A percentile compares a stretch with the other conserved stretches of the same genome.
These are phyloP conservation scores for Mimumesa dahlbomi DNA, from an alignment of 2,888 invertebrate species.

Conservation along the genomic window DNA sequence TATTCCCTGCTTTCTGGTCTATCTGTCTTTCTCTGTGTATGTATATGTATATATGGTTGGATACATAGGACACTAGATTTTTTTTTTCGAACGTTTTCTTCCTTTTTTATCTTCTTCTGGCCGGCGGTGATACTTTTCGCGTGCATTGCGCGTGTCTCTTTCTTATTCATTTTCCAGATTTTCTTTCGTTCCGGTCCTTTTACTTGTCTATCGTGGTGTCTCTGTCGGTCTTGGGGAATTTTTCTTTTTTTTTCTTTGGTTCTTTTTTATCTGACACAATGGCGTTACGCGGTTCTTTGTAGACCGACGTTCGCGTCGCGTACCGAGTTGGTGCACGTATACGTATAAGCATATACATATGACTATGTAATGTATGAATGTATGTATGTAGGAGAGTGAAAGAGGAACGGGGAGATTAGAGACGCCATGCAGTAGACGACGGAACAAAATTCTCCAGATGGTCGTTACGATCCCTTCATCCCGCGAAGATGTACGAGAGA, in stretches of 20 bases:
- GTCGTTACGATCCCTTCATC: slow-evolving; percentile 28
- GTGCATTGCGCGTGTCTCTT: too few species aligned
- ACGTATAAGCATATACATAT: too few species aligned
- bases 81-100: too few species aligned
- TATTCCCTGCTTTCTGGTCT: slow-evolving; percentile 1
- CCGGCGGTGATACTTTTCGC: too few species aligned
- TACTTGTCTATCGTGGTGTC: background rate
- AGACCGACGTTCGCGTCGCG: slow-evolving; percentile 19
- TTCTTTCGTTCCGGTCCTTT: background rate
- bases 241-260: too few species aligned
- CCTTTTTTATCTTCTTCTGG: too few species aligned
- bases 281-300: slow-evolving; percentile 36
- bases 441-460: slow-evolving; percentile 11
- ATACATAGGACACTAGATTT: background rate
- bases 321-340: slow-evolving; percentile 6
- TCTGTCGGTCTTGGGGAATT: background rate
- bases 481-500: background rate
- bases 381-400: too few species aligned
- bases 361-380: too few species aligned
- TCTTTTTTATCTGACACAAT: slow-evolving; percentile 50
- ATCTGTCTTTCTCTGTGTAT: too few species aligned
- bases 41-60: background rate
- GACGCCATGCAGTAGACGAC: background rate
- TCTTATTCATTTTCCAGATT: background rate
- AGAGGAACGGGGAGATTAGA: background rate